Conservation (phyloP, 2,888 invertebrate genomes). For the Celastrina argiolus region DNA sequence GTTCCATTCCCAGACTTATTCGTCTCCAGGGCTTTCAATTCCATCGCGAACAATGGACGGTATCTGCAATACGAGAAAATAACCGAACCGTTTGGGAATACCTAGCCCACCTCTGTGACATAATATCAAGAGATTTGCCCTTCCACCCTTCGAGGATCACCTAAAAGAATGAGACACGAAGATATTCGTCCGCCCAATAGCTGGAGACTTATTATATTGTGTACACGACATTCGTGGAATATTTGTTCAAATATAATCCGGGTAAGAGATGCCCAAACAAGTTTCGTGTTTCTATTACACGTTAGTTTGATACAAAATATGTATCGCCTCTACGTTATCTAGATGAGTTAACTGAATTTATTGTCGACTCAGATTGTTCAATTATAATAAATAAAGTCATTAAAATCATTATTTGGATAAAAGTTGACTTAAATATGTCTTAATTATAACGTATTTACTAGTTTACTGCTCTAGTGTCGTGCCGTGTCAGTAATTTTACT, state of each 20-base stretch:
- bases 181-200: slow-evolving; percentile 69
- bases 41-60: slow-evolving; percentile 20
- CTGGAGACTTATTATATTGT: slow-evolving; percentile 75
- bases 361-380: background rate
- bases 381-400: background rate
- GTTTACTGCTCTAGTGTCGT: background rate
- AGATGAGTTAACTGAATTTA: slow-evolving; percentile 5
- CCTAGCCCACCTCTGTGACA: slow-evolving; percentile 58
- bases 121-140: slow-evolving; percentile 70
- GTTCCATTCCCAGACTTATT: background rate
- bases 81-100: slow-evolving; percentile 62
- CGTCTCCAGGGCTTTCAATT: slow-evolving; percentile 13
- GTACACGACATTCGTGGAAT: slow-evolving; percentile 67
- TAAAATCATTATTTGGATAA: background rate
- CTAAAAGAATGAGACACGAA: slow-evolving; percentile 63
- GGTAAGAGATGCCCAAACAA: slow-evolving; percentile 65
- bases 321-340: slow-evolving; percentile 44
- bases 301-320: slow-evolving; percentile 52
- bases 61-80: slow-evolving; percentile 52
- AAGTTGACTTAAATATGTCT: background rate
- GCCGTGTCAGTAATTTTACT: background rate
- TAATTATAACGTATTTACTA: background rate
- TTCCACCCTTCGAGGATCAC: slow-evolving; percentile 65
- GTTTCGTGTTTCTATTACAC: slow-evolving; percentile 65
- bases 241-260: slow-evolving; percentile 76